Percentiles rank a stretch among this genome's conserved stretches.
Conservation (phyloP, 2,888 invertebrate species). For the Timandra comae region DNA sequence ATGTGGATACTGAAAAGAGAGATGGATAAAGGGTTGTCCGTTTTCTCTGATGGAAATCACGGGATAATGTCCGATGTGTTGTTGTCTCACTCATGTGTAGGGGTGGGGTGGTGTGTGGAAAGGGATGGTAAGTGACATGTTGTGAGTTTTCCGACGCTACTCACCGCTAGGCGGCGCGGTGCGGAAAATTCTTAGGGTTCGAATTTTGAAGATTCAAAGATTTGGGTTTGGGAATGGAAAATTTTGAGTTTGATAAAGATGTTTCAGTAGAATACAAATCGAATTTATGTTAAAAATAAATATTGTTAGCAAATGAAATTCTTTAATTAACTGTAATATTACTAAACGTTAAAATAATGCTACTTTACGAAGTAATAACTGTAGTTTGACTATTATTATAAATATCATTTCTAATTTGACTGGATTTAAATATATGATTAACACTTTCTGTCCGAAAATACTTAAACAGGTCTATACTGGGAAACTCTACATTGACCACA, state of each 20-base stretch:
- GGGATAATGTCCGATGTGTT: constrained; percentile 55
- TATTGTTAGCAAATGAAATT: too few species aligned
- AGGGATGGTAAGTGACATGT: constrained; percentile 48
- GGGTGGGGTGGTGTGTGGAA: constrained; percentile 56
- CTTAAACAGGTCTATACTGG: too few species aligned
- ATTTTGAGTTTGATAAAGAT: constrained; percentile 5
- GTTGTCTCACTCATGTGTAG: constrained; percentile 69
- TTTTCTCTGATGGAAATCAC: constrained; percentile 63
- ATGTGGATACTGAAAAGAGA: constrained; percentile 53
- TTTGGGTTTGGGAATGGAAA: constrained; percentile 11
- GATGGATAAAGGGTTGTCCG: constrained; percentile 64
- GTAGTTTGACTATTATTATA: too few species aligned
- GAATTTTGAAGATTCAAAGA: constrained; percentile 1
- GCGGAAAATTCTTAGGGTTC: constrained; percentile 27
- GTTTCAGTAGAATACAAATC: neutral
- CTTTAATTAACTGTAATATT: too few species aligned
- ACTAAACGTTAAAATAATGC: too few species aligned
- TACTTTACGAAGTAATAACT: too few species aligned
- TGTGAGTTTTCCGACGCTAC: constrained; percentile 54
- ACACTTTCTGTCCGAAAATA: too few species aligned
- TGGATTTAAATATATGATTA: too few species aligned
- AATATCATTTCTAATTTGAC: too few species aligned
- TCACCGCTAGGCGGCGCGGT: constrained; percentile 64
- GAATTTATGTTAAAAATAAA: too few species aligned
- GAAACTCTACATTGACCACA: too few species aligned